Base-by-base conservation (phyloP, 2,113 vertebrate species). In the Solea senegalensis region DNA sequence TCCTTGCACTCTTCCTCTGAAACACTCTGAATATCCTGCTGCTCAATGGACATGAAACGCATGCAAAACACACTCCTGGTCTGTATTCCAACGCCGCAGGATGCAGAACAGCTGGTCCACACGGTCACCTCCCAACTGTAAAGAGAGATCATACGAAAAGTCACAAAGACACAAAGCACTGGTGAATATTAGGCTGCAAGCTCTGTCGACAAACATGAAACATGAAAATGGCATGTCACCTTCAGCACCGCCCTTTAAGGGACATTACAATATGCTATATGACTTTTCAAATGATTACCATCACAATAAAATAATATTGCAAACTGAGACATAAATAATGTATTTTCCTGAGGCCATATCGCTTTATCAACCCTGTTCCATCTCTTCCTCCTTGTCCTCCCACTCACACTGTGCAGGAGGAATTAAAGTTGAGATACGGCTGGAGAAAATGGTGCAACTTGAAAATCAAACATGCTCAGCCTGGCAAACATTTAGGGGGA, bases 71-170 rank as follows among this genome's bases (percentile, higher is more conserved):
- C 95, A 0, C 92, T 94, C 48, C 97, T 90, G 0, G 91, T 96
- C 86, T 95, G 96, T 69, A 97, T 95, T 14, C 96, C 97, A 8
- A 96, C 94, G 0, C 96, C 97, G 0, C 97, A 98, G 2, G 94
- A 93, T 0, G 95, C 94, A 0, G 96, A 96, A 88, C 97, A 98
- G 61, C 65, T 69, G 4, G 91, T 94, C 97, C 97, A 98, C 1
- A 87, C 74, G 0, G 94, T 91, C 0, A 88, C 84, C 41, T 93
- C 93, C 96, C 96, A 98, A 80, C 97, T 98, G 72, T 7, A 50
- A 27, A 76, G 46, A 65, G 40, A 72, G 41, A 60, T 8, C 34
- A 54, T 15, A n/a, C 53, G 28, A 55, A 54, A 41, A 40, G 39
- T 71, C 51, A 10, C 43, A 44, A 21, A 69, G 9, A 44, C 56